Evolutionary conservation across 2,113 vertebrate genomes (phyloP).

Genomic region (Elephas maximus): DNA sequence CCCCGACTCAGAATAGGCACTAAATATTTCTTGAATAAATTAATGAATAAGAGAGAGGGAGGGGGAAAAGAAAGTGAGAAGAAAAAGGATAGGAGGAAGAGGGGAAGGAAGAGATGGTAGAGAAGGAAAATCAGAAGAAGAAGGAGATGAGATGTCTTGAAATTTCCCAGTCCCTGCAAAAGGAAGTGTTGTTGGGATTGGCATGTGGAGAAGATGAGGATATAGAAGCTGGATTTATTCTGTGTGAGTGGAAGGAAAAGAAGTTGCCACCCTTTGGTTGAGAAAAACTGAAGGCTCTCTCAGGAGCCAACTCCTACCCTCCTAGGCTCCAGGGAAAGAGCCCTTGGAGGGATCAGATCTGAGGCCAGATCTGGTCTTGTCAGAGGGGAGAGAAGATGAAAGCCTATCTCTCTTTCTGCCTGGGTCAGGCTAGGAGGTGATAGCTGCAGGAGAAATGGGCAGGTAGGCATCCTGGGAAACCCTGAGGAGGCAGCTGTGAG

Average conservation of each 20-base stretch:
- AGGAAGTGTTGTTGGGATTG: not conserved
- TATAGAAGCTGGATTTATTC: not conserved
- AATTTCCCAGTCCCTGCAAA: not conserved
- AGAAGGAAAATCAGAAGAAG: not conserved
- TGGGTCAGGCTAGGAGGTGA: not conserved
- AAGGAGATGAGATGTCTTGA: not conserved
- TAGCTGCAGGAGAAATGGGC: not conserved
- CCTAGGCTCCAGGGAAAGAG: not conserved
- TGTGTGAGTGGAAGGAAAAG: not conserved
- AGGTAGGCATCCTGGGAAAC: not conserved
- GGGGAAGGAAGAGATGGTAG: not conserved
- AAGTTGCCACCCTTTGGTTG: not conserved
- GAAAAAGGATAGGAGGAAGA: not conserved
- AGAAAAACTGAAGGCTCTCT: not conserved
- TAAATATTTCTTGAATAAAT: not conserved
- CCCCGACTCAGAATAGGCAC: not conserved
- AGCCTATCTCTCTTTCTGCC: not conserved
- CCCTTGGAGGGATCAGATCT: not conserved
- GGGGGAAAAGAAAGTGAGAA: not conserved
- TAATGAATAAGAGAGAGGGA: not conserved
- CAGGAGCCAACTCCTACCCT: not conserved
- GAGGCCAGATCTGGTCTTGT: not conserved
- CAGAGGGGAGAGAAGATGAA: not conserved
- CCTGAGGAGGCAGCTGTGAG: not conserved
- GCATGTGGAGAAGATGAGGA: not conserved